Percentiles rank a stretch among this genome's conserved stretches.
Conservation (phyloP, 30 jellyfish, hydroid and myxozoan genomes). For the Catostylus mosaicus region DNA sequence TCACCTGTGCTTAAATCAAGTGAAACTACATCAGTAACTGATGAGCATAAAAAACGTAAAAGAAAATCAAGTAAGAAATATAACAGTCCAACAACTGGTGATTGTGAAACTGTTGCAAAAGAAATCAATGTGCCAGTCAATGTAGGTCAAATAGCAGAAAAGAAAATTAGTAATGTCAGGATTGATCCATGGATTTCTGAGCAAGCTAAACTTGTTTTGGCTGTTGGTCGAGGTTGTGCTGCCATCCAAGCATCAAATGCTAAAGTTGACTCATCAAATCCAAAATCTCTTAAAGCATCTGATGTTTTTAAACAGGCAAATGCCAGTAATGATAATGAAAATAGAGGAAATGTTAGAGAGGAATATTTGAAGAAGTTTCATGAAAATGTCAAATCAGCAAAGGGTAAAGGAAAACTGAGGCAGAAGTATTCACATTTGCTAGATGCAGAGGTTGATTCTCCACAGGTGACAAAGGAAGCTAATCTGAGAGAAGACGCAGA, state of each 20-base stretch:
- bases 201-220: conserved; percentile 67
- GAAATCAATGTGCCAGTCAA: not conserved
- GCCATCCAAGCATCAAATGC: conserved; percentile 24
- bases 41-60: conserved; percentile 22
- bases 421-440: conserved; percentile 74
- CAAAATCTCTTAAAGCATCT: conserved; percentile 43
- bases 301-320: conserved; percentile 15
- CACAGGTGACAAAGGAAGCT: not conserved
- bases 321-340: not conserved
- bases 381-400: conserved; percentile 10
- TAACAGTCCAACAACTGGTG: not conserved
- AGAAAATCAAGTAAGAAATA: conserved; percentile 18
- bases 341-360: conserved; percentile 25
- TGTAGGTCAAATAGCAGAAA: not conserved
- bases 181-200: conserved; percentile 80
- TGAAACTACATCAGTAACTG: conserved; percentile 33
- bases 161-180: conserved; percentile 23
- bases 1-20: conserved; percentile 17
- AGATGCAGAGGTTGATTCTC: not conserved
- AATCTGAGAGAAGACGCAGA: not conserved
- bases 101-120: not conserved
- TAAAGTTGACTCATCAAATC: not conserved
- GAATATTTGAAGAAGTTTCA: conserved; percentile 34
- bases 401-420: conserved; percentile 49
- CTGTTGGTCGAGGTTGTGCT: conserved; percentile 34